Evolutionary conservation across 1,140 invertebrate species (phyloP).

Genomic region (Bactericera cockerelli): DNA sequence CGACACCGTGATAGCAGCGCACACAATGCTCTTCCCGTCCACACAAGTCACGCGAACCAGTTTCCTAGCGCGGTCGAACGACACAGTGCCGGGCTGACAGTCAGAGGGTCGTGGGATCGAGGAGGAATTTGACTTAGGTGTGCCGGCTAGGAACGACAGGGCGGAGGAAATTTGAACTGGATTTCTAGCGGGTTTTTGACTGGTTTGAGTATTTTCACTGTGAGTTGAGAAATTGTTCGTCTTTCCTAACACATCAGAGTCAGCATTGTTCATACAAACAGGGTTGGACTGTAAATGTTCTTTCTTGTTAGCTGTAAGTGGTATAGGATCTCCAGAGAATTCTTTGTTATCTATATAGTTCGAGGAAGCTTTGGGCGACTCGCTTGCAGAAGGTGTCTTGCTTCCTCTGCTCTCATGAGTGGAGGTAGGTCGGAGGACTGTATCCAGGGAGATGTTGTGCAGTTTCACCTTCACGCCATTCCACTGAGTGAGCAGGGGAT

Average conservation of each 20-base stretch:
- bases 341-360: not conserved
- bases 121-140: not conserved
- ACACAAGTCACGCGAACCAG: conserved; percentile 19
- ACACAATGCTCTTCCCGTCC: conserved; percentile 19
- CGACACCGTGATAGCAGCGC: conserved; percentile 16
- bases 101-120: no score
- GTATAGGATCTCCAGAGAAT: no score
- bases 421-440: not conserved
- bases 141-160: conserved; percentile 1
- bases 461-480: conserved; percentile 17
- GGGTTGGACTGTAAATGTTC: no score
- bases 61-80: conserved; percentile 17
- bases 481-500: conserved; percentile 38
- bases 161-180: not conserved
- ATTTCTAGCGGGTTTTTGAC: not conserved
- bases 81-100: conserved; percentile 14
- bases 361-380: not conserved
- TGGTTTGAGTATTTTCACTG: not conserved
- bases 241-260: no score
- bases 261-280: no score
- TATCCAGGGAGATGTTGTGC: conserved; percentile 10
- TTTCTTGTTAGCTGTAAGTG: no score
- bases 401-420: not conserved
- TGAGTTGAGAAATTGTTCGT: no score
- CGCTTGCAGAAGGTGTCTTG: not conserved